Base-by-base conservation (phyloP, 64 coral and sea anemone genomes). In the Hydrozoanthus tunicans region DNA sequence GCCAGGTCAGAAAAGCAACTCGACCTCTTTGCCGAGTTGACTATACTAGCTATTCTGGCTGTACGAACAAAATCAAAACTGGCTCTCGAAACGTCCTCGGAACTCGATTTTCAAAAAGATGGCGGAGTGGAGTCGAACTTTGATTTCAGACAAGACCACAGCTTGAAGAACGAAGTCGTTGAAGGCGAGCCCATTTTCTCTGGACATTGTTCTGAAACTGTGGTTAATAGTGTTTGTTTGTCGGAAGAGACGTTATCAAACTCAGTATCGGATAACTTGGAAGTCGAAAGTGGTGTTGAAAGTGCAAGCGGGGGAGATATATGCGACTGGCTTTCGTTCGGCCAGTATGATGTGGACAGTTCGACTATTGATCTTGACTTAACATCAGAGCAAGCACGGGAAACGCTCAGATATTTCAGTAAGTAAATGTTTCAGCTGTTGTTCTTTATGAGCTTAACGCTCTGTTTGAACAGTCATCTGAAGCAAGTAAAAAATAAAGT, bases 381-480 rank as follows among this genome's bases (percentile, higher is more conserved):
- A 62, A 88, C 84, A 26, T 74, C 68, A 23, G 84, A 88, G 57
- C 84, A 88, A 88, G 84, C 84, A 74, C 69, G 56, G 10, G 84
- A 88, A 75, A 88, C 84, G 55, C 56, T 88, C 55, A 88, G 68
- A 88, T 88, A 88, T 88, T 88, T 88, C 84, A 75, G 84, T 88
- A 88, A 88, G 84, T 85, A 51, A 8, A 71, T 24, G 15, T 71
- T 58, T 58, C 71, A 71, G 58, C 58, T 86, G 65, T 60, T 32
- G 54, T 73, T 72, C 15, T 58, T 23, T 10, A 32, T 14, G 10
- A 59, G 32, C 58, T 86, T 61, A 74, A 56, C 9, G 70, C 59
- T 88, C 23, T 74, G 53, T 73, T 51, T n/a, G 12, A 6, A 57
- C 32, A 43, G 32, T 43, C 32, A 43, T 43, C 32, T 43, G 32